Base-by-base conservation (phyloP, 2,797 vertebrate genomes). In the Smutsia gigantea region DNA sequence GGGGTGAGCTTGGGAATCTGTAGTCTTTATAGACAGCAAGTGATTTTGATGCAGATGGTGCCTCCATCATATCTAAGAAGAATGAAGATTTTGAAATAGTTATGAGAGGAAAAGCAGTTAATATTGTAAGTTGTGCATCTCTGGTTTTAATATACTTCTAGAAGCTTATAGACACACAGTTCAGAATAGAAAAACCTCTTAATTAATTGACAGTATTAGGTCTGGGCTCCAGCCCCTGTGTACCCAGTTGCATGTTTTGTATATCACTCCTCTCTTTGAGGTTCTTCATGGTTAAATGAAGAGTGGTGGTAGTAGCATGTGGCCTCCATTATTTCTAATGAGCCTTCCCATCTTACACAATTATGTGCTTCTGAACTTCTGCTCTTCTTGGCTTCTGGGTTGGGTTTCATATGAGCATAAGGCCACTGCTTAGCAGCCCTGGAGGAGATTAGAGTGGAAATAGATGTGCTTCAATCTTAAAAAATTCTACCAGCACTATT, bases 401-500 rank as follows among this genome's bases (percentile, higher is more conserved):
- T 90, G 77, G 34, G 37, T 83, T 90, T 94, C 72, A n/a, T 7
- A 17, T 37, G 39, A 75, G 31, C 27, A 53, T 51, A 31, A 69
- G 66, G 83, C 39, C 18, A 69, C 79, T 84, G 46, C 39, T 53
- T 66, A 75, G 21, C 14, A 84, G 25, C 18, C 53, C 29, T 81
- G 49, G 64, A 27, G 51, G 57, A 82, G 34, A 74, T 25, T 5
- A 68, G 34, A 66, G 31, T 49, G 19, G n/a, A 34, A 84, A 51
- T 53, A 72, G 63, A 27, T 87, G 57, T 31, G 94, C 75, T 83
- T 77, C 51, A 79, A 18, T 53, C 64, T 82, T 89, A 53, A 83
- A 55, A 87, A 83, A 92, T 81, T 93, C 31, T 51, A 46, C 34
- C 31, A 66, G 59, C 61, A 59, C 88, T 88, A 53, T 61, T 93